Conservation (phyloP, 2,888 invertebrate genomes). For the Biston betularia region DNA sequence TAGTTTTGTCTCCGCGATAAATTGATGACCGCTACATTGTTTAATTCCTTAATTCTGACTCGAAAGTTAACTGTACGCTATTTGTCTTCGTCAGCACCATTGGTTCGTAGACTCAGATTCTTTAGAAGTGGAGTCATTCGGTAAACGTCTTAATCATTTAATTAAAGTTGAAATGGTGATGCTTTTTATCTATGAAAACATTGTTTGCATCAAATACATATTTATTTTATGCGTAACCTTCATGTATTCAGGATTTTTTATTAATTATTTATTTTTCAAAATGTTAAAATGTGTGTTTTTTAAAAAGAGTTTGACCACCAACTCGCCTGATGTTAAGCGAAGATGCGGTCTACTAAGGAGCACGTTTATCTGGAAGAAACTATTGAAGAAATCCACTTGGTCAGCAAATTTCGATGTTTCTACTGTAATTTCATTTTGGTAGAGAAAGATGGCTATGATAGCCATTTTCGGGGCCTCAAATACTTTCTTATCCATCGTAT, state of each 20-base stretch:
- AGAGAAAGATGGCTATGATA: no score
- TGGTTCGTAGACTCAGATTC: neutral
- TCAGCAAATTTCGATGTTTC: no score
- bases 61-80: neutral
- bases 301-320: no score
- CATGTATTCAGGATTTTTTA: no score
- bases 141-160: neutral
- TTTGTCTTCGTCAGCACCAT: neutral
- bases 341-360: no score
- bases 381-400: no score
- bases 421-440: no score
- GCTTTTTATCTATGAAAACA: neutral
- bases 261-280: no score
- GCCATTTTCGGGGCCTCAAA: no score
- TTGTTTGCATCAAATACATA: neutral
- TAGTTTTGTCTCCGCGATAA: slow-evolving; percentile 23
- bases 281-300: no score
- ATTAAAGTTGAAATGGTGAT: neutral
- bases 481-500: neutral
- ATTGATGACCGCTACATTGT: slow-evolving; percentile 6
- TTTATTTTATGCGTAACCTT: neutral
- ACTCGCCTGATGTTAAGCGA: no score
- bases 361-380: no score
- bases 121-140: neutral
- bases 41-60: slow-evolving; percentile 9